Evolutionary conservation across 1,140 invertebrate species (phyloP).

Genomic region (Eupristina koningsbergeri): DNA sequence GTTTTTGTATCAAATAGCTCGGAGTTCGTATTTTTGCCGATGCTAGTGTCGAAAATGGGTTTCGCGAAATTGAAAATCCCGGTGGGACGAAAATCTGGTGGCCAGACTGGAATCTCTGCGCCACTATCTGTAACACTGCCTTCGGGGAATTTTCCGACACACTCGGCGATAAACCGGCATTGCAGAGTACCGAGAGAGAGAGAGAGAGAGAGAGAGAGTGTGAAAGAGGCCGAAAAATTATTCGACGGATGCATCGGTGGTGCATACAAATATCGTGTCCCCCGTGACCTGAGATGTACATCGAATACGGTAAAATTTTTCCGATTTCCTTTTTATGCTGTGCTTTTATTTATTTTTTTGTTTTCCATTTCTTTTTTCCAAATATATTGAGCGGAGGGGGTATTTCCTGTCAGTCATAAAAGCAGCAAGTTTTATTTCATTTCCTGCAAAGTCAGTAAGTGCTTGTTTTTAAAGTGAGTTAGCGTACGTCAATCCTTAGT

Average conservation of each 20-base stretch:
- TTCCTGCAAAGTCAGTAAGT: background rate
- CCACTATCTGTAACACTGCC: background rate
- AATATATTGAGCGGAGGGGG: too few species aligned
- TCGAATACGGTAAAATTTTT: slow-evolving; percentile 15
- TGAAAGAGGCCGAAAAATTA: slow-evolving; percentile 27
- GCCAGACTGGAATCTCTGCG: slow-evolving; percentile 15
- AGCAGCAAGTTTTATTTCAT: background rate
- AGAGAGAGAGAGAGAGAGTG: background rate
- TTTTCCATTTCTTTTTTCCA: background rate
- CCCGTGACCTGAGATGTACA: background rate
- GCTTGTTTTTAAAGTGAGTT: background rate
- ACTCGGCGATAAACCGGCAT: slow-evolving; percentile 2
- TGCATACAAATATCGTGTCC: background rate
- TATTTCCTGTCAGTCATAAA: background rate
- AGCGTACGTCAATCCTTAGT: background rate
- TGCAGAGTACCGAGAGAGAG: background rate
- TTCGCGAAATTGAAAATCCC: slow-evolving; percentile 47
- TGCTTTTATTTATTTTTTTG: background rate
- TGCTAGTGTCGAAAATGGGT: slow-evolving; percentile 8
- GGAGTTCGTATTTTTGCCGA: background rate
- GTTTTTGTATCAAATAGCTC: slow-evolving; percentile 13
- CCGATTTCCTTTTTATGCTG: too few species aligned
- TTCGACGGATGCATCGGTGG: background rate
- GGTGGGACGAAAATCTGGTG: slow-evolving; percentile 10
- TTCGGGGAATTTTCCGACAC: slow-evolving; percentile 28